phyloP scores from a whole-genome alignment of 2,888 invertebrate genomes.

The Nephrotoma flavescens region DNA sequence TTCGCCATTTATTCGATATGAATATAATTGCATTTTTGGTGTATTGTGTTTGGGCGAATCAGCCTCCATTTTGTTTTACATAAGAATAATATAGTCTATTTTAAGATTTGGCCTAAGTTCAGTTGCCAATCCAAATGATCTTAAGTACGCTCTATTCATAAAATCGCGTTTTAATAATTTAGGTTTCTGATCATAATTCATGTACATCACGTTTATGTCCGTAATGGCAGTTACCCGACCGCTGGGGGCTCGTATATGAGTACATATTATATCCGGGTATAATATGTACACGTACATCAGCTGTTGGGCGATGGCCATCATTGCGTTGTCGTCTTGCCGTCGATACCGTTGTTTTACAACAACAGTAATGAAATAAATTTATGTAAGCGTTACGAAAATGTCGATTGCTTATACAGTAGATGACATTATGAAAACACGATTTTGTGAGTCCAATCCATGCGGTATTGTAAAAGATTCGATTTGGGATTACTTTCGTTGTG shows the following conservation, averaged over 20 bases:
- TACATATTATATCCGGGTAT: conserved; percentile 56
- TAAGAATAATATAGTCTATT: not conserved
- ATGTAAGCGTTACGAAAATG: conserved; percentile 57
- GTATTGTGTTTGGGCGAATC: not conserved
- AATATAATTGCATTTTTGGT: not conserved
- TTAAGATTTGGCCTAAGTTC: not conserved
- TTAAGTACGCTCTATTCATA: not conserved
- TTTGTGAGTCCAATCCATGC: conserved; percentile 57
- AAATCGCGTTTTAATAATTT: conserved; percentile 6
- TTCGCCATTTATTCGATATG: not conserved
- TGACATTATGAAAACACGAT: conserved; percentile 47
- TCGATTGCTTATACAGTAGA: conserved; percentile 49
- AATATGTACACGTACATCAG: conserved; percentile 58
- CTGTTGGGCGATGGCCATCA: conserved; percentile 32
- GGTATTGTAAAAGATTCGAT: conserved; percentile 45
- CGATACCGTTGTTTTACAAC: conserved; percentile 59
- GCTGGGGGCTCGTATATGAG: conserved; percentile 43
- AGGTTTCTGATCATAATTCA: conserved; percentile 20
- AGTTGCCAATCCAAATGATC: not conserved
- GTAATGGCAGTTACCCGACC: conserved; percentile 24
- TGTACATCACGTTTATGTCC: conserved; percentile 21
- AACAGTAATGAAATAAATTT: conserved; percentile 64
- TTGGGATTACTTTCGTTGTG: conserved; percentile 34
- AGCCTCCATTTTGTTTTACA: not conserved
- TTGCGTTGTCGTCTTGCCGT: conserved; percentile 45